Conservation (phyloP, 2,113 vertebrate genomes). For the Abramis brama region DNA sequence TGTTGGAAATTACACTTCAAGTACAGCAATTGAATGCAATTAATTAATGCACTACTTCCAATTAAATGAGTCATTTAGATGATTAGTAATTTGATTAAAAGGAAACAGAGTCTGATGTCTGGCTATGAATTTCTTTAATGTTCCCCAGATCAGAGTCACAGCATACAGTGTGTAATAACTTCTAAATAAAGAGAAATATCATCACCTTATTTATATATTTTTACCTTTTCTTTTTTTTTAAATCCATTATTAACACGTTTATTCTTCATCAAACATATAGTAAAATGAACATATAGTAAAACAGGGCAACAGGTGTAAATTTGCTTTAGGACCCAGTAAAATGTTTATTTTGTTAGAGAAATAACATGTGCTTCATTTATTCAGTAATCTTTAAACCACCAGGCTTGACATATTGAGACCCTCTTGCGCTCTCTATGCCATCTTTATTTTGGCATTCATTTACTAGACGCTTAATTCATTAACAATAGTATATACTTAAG, state of each 20-base stretch:
- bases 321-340: constrained; percentile 34
- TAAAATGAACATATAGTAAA: constrained; percentile 73
- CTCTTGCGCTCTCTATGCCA: not conserved
- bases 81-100: constrained; percentile 39
- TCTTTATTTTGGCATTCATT: not conserved
- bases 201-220: constrained; percentile 76
- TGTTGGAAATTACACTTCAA: not conserved
- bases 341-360: not conserved
- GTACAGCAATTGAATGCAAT: not conserved
- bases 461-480: not conserved
- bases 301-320: constrained; percentile 77
- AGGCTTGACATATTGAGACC: not conserved
- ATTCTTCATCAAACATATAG: constrained; percentile 73
- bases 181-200: constrained; percentile 83
- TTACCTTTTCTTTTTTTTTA: constrained; percentile 51
- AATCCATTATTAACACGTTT: constrained; percentile 71
- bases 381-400: not conserved
- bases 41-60: not conserved
- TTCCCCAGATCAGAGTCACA: constrained; percentile 81
- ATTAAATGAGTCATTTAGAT: not conserved
- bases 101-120: constrained; percentile 57
- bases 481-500: not conserved
- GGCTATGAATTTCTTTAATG: constrained; percentile 82
- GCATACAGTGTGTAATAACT: constrained; percentile 82
- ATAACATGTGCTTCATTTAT: constrained; percentile 32